Base-by-base conservation (phyloP, 2,888 invertebrate species). In the Marasmarcha lunaedactyla region DNA sequence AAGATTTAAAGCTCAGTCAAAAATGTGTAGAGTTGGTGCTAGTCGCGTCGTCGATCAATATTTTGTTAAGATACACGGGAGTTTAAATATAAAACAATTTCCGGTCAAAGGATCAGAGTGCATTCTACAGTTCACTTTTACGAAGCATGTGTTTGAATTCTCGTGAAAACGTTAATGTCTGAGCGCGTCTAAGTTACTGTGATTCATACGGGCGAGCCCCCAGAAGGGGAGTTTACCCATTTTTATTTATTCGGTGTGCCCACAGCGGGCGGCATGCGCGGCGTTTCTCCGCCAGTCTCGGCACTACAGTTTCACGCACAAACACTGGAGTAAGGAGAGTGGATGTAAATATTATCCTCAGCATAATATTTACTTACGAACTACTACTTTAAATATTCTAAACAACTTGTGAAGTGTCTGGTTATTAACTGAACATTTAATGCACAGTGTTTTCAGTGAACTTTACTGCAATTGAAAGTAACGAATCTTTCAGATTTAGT, bases 151-250 rank as follows among this genome's bases (percentile, higher is more conserved):
- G 20, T 20, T 20, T 20, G 4, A 20, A 5, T 20, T 20, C 20
- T 20, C 20, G 20, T 20, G 7, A 20, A 20, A 20, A 20, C 3
- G 20, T 20, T 20, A 5, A 20, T 20, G 20, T 3, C 20, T 3
- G 20, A 20, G 20, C 20, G 20, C 7, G 3, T 57, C 55, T 71
- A 63, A 60, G 65, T 65, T 62, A 70, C 68, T 57, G 76, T 81
- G 81, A 83, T 78, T 79, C 77, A 79, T 77, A 61, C 62, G 72
- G 66, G 68, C 71, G 73, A 74, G 69, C 72, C 71, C 73, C 60
- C 61, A 63, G 77, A 78, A 81, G 83, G 81, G 79, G 81, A 81
- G 78, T 72, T 74, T 72, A 69, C 77, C 70, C 78, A 79, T 79
- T 83, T 81, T 83, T 83, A 81, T 79, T 81, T 83, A 76, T 72